Evolutionary conservation across 1,140 invertebrate species (phyloP).

Genomic region (Phocides pigmalion): DNA sequence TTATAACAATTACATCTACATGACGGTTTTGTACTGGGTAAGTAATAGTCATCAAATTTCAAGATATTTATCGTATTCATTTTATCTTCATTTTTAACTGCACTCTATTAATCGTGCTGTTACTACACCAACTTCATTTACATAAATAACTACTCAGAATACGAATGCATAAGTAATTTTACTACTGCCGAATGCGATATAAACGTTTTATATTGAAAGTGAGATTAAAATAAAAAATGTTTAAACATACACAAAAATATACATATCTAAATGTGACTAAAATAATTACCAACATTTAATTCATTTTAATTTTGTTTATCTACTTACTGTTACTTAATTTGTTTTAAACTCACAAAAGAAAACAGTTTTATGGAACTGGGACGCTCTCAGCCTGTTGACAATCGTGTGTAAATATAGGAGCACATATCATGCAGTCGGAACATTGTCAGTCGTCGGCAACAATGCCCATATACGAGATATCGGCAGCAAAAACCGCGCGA

Average conservation of each 20-base stretch:
- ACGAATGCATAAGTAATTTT: not conserved
- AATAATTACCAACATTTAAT: not conserved
- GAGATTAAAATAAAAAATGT: not conserved
- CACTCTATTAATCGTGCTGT: not conserved
- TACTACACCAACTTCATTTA: not conserved
- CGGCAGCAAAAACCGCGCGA: constrained; percentile 48
- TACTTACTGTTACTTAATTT: not conserved
- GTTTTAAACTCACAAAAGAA: not conserved
- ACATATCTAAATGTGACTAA: not conserved
- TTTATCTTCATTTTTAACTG: not conserved
- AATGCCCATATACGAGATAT: constrained; percentile 44
- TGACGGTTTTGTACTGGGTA: too few relatives aligned
- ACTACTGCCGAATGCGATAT: not conserved
- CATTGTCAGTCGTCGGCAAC: constrained; percentile 42
- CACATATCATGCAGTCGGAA: constrained; percentile 13
- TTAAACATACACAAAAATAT: not conserved
- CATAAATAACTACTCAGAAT: not conserved
- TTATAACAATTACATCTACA: too few relatives aligned
- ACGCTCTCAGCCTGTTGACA: constrained; percentile 21
- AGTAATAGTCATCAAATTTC: too few relatives aligned
- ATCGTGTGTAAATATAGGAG: constrained; percentile 11
- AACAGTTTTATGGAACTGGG: constrained; percentile 6
- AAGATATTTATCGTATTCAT: too few relatives aligned
- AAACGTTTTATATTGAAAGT: not conserved
- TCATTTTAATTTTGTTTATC: not conserved